These are phyloP conservation scores for Neotoma lepida DNA, from an alignment of 2,113 vertebrate genomes.

Conservation along the genomic window DNA sequence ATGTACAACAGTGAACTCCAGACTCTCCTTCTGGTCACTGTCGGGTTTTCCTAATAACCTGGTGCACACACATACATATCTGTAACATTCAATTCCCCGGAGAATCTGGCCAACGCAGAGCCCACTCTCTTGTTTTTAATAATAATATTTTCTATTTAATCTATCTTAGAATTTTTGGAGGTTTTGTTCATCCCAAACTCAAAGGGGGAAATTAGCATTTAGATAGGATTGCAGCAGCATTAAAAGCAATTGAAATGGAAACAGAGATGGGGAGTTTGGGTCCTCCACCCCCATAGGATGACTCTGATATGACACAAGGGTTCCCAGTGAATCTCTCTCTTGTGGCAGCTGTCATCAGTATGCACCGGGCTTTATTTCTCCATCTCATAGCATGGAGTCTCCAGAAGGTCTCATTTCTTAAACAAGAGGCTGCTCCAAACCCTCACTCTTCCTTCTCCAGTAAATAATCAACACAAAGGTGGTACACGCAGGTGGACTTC, in stretches of 20 bases:
- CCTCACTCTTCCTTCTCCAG: neutral
- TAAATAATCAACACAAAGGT: neutral
- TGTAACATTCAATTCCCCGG: conserved; percentile 67
- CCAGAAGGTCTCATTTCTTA: neutral
- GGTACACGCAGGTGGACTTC: neutral
- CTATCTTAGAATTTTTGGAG: conserved; percentile 68
- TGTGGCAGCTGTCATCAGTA: neutral
- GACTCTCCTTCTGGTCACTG: conserved; percentile 58
- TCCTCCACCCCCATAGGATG: neutral
- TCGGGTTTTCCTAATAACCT: conserved; percentile 66
- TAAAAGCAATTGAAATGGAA: conserved; percentile 76
- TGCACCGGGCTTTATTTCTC: neutral
- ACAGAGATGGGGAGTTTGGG: neutral
- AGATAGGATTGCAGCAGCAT: conserved; percentile 78
- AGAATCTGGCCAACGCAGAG: conserved; percentile 20
- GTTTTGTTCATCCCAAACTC: conserved; percentile 70
- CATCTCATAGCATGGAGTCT: neutral
- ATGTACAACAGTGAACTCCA: conserved; percentile 56
- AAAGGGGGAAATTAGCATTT: conserved; percentile 80
- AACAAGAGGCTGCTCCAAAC: neutral
- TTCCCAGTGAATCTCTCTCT: neutral
- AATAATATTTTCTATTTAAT: conserved; percentile 80
- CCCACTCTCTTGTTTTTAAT: conserved; percentile 69
- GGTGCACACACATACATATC: neutral
- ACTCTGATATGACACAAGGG: neutral